Evolutionary conservation across 1,140 invertebrate species (phyloP).

Genomic region (Epicauta chinensis): DNA sequence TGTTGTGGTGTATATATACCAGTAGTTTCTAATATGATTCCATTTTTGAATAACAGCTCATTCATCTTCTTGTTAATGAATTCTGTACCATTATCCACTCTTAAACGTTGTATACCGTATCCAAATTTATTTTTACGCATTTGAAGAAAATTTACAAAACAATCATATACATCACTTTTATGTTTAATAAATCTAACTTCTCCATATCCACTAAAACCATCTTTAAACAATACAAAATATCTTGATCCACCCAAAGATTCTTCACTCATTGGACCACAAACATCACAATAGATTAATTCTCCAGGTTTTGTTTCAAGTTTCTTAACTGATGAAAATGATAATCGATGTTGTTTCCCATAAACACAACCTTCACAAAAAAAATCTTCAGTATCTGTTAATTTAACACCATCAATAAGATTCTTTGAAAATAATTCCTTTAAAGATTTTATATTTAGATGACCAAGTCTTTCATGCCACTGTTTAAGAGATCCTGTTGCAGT

Average conservation of each 20-base stretch:
- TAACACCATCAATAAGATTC: not conserved
- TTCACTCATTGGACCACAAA: conserved; percentile 30
- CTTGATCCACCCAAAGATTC: conserved; percentile 22
- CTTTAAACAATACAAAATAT: conserved; percentile 32
- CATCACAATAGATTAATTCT: conserved; percentile 29
- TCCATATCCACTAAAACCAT: conserved; percentile 29
- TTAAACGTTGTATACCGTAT: too few species aligned
- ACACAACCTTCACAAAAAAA: conserved; percentile 41
- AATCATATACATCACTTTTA: conserved; percentile 32
- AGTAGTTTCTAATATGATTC: too few species aligned
- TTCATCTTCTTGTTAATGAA: too few species aligned
- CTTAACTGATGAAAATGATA: conserved; percentile 29
- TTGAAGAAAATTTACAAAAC: too few species aligned
- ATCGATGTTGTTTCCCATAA: conserved; percentile 35
- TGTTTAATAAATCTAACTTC: conserved; percentile 33
- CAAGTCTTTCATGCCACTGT: conserved; percentile 7
- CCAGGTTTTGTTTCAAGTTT: not conserved
- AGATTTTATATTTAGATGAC: conserved; percentile 7
- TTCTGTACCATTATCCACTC: too few species aligned
- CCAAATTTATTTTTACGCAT: too few species aligned
- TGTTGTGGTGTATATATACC: too few species aligned
- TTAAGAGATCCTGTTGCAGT: not conserved
- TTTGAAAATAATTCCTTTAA: not conserved
- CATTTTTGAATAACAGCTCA: too few species aligned
- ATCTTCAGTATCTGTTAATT: not conserved